Percentiles rank a stretch among this genome's conserved stretches.
phyloP scores from a whole-genome alignment of 2,113 vertebrate genomes.

The Erpornis zantholeuca region DNA sequence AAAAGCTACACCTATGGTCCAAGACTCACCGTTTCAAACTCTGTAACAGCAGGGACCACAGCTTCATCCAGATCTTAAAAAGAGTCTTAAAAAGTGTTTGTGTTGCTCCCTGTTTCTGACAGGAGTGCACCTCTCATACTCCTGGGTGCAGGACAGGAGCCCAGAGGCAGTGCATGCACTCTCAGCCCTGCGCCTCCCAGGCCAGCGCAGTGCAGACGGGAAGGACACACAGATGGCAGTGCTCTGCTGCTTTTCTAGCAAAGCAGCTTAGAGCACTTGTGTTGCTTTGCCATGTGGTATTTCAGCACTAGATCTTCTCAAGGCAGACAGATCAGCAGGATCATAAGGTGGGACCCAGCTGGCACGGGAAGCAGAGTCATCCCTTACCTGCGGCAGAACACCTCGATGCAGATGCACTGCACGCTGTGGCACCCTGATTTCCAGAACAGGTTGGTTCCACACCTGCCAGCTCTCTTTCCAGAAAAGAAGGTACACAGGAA shows the following conservation, averaged over 20 bases:
- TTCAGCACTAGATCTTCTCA: neutral
- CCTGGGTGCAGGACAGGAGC: neutral
- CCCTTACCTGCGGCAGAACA: rapidly evolving
- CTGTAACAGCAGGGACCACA: neutral
- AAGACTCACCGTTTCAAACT: neutral
- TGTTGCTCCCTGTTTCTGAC: neutral
- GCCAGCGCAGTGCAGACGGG: rapidly evolving
- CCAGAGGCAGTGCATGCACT: rapidly evolving
- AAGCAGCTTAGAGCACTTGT: too few species aligned
- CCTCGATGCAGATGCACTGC: rapidly evolving
- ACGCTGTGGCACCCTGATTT: neutral
- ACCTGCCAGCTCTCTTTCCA: neutral
- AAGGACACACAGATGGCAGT: rapidly evolving
- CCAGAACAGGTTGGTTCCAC: neutral
- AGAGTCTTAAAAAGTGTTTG: neutral
- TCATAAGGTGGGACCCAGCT: rapidly evolving
- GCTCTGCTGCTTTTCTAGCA: neutral
- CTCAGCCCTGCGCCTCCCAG: neutral
- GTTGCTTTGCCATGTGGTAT: neutral
- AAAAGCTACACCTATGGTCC: neutral
- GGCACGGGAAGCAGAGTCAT: rapidly evolving
- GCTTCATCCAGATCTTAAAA: neutral
- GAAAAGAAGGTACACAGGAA: neutral
- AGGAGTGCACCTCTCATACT: neutral
- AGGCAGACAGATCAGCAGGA: neutral